Conservation (phyloP, 2,113 vertebrate species). For the Pristiophorus japonicus region DNA sequence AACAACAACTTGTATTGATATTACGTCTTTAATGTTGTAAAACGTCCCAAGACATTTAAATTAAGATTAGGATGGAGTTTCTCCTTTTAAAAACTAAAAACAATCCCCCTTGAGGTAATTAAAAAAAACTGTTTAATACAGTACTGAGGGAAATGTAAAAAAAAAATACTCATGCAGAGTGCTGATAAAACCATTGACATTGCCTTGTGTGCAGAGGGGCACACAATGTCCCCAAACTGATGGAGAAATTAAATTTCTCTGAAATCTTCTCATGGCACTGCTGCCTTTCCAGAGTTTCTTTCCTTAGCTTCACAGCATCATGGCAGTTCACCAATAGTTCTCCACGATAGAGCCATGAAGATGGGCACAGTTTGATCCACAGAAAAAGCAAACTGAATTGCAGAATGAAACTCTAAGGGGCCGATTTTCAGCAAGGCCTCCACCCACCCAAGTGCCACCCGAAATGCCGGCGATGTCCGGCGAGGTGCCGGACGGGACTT, state of each 20-base stretch:
- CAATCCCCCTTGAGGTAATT: background rate
- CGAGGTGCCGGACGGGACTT: too few relatives aligned
- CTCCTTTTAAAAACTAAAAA: background rate
- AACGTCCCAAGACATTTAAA: too few relatives aligned
- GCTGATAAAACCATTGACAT: too few relatives aligned
- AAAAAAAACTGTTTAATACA: background rate
- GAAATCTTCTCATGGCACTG: background rate
- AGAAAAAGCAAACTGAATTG: background rate
- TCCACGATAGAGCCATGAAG: background rate
- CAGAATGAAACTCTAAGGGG: background rate
- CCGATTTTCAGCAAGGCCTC: too few relatives aligned
- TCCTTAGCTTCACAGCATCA: background rate
- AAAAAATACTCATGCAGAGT: background rate
- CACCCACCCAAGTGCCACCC: too few relatives aligned
- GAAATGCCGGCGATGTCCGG: too few relatives aligned
- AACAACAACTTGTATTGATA: too few relatives aligned
- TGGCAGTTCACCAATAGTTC: background rate
- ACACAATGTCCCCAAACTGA: too few relatives aligned
- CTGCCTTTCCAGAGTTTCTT: background rate
- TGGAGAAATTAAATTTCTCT: too few relatives aligned
- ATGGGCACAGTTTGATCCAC: background rate
- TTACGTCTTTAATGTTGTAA: too few relatives aligned
- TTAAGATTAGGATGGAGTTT: background rate
- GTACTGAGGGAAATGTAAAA: background rate
- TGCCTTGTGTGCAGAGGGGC: too few relatives aligned